Evolutionary conservation across 2,113 vertebrate genomes (phyloP).

Genomic region (Pelodiscus sinensis): DNA sequence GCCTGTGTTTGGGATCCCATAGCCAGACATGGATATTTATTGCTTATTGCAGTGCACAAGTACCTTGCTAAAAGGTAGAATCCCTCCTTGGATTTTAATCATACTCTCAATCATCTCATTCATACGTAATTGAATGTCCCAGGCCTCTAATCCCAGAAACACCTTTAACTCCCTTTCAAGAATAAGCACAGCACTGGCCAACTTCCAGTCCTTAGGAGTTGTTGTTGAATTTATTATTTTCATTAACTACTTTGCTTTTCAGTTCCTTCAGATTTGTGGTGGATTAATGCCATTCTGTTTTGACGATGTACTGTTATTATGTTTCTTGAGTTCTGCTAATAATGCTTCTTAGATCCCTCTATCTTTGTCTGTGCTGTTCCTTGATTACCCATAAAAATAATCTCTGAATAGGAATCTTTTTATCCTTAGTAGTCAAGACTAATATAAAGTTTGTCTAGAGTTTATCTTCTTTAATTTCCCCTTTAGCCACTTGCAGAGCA

Average conservation of each 20-base stretch:
- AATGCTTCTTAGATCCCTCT: background rate
- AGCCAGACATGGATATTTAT: background rate
- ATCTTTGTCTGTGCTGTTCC: background rate
- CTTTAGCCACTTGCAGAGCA: background rate
- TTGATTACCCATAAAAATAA: background rate
- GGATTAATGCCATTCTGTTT: background rate
- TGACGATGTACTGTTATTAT: background rate
- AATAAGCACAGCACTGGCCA: background rate
- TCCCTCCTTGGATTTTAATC: background rate
- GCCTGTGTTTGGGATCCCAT: background rate
- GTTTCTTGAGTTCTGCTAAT: background rate
- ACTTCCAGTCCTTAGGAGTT: background rate
- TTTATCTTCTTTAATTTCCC: slow-evolving; percentile 8
- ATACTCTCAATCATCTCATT: background rate
- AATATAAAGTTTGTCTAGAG: background rate
- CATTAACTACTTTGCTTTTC: background rate
- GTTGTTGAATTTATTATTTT: background rate
- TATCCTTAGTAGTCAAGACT: background rate
- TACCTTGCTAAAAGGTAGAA: background rate
- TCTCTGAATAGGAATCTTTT: background rate
- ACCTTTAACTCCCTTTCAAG: background rate
- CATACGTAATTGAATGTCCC: background rate
- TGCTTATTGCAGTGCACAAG: background rate
- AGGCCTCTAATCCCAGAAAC: background rate
- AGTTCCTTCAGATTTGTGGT: background rate